Conservation (phyloP, 1,140 invertebrate species). For the Steinernema khuongi region DNA sequence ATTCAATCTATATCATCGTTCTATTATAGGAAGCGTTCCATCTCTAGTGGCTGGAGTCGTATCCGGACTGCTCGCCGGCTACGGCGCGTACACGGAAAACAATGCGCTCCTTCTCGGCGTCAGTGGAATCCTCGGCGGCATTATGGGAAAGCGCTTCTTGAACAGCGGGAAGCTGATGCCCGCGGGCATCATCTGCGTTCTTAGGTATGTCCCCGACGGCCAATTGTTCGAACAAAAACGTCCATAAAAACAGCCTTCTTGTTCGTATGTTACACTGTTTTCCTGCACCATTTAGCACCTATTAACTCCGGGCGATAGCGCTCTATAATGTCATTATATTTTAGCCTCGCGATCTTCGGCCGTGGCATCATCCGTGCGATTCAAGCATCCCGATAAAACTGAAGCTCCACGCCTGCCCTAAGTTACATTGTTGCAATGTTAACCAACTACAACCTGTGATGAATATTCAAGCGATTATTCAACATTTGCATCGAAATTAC, state of each 20-base stretch:
- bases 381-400: neutral
- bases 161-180: constrained; percentile 4
- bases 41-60: neutral
- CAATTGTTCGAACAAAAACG: neutral
- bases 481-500: neutral
- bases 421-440: neutral
- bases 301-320: no score
- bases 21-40: neutral
- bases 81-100: neutral
- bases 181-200: neutral
- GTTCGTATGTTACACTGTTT: neutral
- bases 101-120: neutral
- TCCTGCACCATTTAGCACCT: no score
- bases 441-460: neutral
- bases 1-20: neutral
- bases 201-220: neutral
- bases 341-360: neutral
- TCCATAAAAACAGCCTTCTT: neutral
- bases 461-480: constrained; percentile 1
- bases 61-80: neutral
- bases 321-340: no score
- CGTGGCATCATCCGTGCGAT: neutral
- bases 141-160: constrained; percentile 8
- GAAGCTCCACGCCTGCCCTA: neutral
- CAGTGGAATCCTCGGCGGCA: neutral